Percentiles rank a stretch among this genome's conserved stretches.
Evolutionary conservation across 2,888 invertebrate species (phyloP).

Genomic region (Drosophila cracens): DNA sequence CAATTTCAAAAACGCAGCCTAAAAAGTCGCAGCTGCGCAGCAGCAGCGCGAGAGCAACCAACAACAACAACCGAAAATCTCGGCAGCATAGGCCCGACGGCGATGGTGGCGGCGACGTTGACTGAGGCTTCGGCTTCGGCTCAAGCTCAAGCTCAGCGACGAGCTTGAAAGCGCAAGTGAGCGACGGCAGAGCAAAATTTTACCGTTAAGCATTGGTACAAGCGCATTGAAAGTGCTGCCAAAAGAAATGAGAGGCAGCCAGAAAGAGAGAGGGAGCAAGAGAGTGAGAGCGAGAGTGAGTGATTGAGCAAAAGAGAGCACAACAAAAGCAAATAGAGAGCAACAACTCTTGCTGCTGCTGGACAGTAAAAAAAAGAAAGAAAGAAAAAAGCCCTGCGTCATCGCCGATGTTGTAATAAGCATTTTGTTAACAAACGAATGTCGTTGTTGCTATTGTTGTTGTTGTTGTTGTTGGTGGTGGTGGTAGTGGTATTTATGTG

Average conservation of each 20-base stretch:
- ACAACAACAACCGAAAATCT: slow-evolving; percentile 41
- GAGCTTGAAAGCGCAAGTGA: slow-evolving; percentile 57
- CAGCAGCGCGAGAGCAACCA: slow-evolving; percentile 42
- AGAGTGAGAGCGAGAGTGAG: slow-evolving; percentile 1
- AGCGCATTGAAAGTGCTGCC: slow-evolving; percentile 63
- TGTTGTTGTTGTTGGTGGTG: slow-evolving; percentile 20
- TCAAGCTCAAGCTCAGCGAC: slow-evolving; percentile 23
- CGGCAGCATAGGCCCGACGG: slow-evolving; percentile 32
- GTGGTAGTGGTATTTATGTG: slow-evolving; percentile 15
- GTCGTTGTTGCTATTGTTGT: slow-evolving; percentile 45
- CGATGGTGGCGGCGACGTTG: neutral
- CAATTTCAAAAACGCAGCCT: slow-evolving; percentile 80
- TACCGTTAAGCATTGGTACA: slow-evolving; percentile 61
- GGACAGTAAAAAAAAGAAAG: slow-evolving; percentile 24
- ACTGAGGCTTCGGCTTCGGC: slow-evolving; percentile 15
- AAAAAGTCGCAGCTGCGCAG: slow-evolving; percentile 47
- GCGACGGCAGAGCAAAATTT: slow-evolving; percentile 53
- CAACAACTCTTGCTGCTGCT: neutral
- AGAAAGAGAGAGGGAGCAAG: slow-evolving; percentile 18
- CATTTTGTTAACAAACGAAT: slow-evolving; percentile 66
- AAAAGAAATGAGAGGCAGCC: slow-evolving; percentile 46
- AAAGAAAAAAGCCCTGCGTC: slow-evolving; percentile 75
- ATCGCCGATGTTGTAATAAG: slow-evolving; percentile 72
- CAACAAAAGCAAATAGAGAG: slow-evolving; percentile 14
- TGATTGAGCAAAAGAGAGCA: slow-evolving; percentile 9